Evolutionary conservation across 2,888 invertebrate genomes (phyloP), one percentile per base, ranked within the genome.

Genomic region (Panopea generosa): DNA sequence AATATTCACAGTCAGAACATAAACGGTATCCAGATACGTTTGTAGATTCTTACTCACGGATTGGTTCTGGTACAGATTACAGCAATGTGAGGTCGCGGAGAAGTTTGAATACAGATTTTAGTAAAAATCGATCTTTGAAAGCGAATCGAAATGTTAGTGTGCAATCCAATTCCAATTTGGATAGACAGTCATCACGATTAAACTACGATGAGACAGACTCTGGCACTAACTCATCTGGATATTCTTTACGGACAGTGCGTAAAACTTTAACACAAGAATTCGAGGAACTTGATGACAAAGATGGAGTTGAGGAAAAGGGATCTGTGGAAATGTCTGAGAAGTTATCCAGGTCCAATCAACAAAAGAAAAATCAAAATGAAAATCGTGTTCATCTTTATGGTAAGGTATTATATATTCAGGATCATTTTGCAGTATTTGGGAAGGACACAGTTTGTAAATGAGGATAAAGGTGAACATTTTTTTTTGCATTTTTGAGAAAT

Each of bases 351-450:
- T 20, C 72, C 24, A 6, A 45, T 4, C n/a, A 9, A 20, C 45
- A 14, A 18, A 14, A 43, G 27, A 47, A 68, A 63, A 29, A 27
- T 45, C 22, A 63, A 40, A 18, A 33, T 33, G 6, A 56, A 29
- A 61, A 61, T 59, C 62, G 80, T 20, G 60, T 75, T 24, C 77
- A 84, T 73, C 62, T 85, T 57, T 77, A 85, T 78, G 84, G 85
- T 85, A 73, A 75, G 83, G 47, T 38, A 11, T 45, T 14, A 33
- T 14, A 3, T 63, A n/a, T 27, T n/a, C n/a, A n/a, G n/a, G n/a
- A n/a, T n/a, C n/a, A n/a, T n/a, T n/a, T n/a, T n/a, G n/a, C n/a
- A n/a, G n/a, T n/a, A n/a, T n/a, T n/a, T n/a, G n/a, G n/a, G n/a
- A n/a, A n/a, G n/a, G n/a, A n/a, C n/a, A n/a, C n/a, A n/a, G n/a